Evolutionary conservation across 1,140 invertebrate genomes (phyloP).

Genomic region (Bombus pascuorum): DNA sequence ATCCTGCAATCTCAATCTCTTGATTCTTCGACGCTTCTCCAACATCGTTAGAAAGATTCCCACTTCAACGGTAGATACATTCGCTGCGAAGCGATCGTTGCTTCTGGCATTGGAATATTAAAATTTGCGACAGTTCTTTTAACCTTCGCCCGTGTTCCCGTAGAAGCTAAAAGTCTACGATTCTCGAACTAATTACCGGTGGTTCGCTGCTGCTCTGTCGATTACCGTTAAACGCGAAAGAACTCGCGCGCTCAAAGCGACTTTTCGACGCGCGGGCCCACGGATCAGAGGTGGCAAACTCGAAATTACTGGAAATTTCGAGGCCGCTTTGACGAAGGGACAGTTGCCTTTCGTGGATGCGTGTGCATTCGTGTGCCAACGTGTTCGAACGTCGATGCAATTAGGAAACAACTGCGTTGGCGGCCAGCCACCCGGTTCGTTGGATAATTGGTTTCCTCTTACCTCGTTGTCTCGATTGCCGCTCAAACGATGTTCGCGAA

Average conservation of each 20-base stretch:
- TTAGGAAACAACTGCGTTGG: conserved; percentile 73
- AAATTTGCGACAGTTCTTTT: too few species aligned
- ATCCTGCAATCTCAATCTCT: too few species aligned
- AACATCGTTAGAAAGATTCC: neutral
- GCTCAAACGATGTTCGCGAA: conserved; percentile 57
- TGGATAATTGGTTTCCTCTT: conserved; percentile 71
- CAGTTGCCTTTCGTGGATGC: conserved; percentile 33
- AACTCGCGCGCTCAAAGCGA: neutral
- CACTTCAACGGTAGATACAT: neutral
- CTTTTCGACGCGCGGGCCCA: neutral
- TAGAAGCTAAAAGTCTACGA: neutral
- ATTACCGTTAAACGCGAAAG: neutral
- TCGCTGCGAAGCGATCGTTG: neutral
- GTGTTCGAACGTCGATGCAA: conserved; percentile 65
- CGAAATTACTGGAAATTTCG: conserved; percentile 57
- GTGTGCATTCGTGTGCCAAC: conserved; percentile 27
- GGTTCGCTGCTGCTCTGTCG: neutral
- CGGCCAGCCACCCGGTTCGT: conserved; percentile 55
- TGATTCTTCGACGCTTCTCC: too few species aligned
- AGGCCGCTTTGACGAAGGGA: conserved; percentile 37
- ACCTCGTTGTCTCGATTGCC: conserved; percentile 63
- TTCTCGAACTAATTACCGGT: neutral
- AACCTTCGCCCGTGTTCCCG: too few species aligned
- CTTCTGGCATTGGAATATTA: neutral
- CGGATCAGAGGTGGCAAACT: neutral